Evolutionary conservation across 2,113 vertebrate species (phyloP), one percentile per base, ranked within the genome.

Genomic region (Plotosus lineatus): DNA sequence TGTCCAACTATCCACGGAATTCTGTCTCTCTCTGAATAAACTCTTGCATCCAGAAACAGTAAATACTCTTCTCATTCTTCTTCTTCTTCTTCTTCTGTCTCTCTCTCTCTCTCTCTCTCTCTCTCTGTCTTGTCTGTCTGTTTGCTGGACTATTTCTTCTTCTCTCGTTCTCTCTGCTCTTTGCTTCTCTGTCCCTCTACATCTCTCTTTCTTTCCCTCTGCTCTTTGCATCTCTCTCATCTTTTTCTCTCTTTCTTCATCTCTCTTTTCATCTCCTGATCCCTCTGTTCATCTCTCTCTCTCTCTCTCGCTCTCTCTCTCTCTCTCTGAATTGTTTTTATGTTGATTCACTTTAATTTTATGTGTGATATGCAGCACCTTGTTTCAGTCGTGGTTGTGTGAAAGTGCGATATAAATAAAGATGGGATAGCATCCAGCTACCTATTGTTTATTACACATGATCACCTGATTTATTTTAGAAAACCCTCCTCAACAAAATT

Each of bases 21-120:
- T 79, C 48, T n/a, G n/a, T 31, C 26, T 26, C 65, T 31, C 26
- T 26, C 65, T 44, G 36, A 69, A 66, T 68, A 53, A 79, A 55
- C 48, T 42, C 63, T 55, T 10, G n/a, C 50, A 23, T 79, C 50
- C 10, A 75, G 73, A 3, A 26, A n/a, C 23, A 23, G 31, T 38
- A 68, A 68, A 68, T 40, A 68, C 65, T 40, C 3, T 17, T 26
- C 26, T 28, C 31, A 15, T 33, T 10, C 38, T 10, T 38, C 5
- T 65, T 19, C 4, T 8, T 40, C 38, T 44, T 15, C 5, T 12
- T 3, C 14, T 19, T 12, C 63, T 66, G 63, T 42, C 63, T 66
- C 61, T 23, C 36, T 5, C 44, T 6, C 44, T 5, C 44, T 11
- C 44, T n/a, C 11, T 38, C 21, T 2, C 19, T 66, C 0, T 40